Conservation (phyloP, 2,888 invertebrate genomes). For the Cynaeus angustus region DNA sequence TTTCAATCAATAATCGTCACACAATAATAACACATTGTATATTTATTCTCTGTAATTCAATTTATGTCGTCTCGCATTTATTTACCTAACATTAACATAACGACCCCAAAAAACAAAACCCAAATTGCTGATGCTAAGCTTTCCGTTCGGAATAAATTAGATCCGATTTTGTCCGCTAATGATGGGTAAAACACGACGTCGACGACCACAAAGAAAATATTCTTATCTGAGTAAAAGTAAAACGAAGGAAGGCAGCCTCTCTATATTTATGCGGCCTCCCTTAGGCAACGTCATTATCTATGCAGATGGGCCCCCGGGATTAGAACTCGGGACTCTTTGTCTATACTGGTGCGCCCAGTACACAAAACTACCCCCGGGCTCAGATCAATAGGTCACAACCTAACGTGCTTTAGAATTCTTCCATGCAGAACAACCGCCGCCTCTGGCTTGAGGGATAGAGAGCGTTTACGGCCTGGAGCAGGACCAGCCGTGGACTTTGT, state of each 20-base stretch:
- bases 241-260: slow-evolving; percentile 52
- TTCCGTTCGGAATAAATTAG: slow-evolving; percentile 14
- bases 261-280: slow-evolving; percentile 59
- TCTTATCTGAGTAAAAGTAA: slow-evolving; percentile 51
- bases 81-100: slow-evolving; percentile 17
- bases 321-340: slow-evolving; percentile 66
- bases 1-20: slow-evolving; percentile 44
- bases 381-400: slow-evolving; percentile 66
- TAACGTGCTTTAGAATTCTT: slow-evolving; percentile 61
- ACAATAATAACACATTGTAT: slow-evolving; percentile 14
- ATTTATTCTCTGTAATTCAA: slow-evolving; percentile 17
- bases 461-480: slow-evolving; percentile 42
- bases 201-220: slow-evolving; percentile 43
- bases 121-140: not conserved
- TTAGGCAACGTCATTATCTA: slow-evolving; percentile 68
- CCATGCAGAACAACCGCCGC: slow-evolving; percentile 58
- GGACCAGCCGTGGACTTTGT: slow-evolving; percentile 35
- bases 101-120: slow-evolving; percentile 1
- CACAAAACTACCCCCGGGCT: slow-evolving; percentile 56
- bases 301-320: slow-evolving; percentile 69
- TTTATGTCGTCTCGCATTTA: slow-evolving; percentile 13
- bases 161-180: slow-evolving; percentile 26
- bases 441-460: slow-evolving; percentile 49
- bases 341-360: slow-evolving; percentile 62
- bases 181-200: slow-evolving; percentile 10